Base-by-base conservation (phyloP, 2,113 vertebrate species). In the Aldabrachelys gigantea region DNA sequence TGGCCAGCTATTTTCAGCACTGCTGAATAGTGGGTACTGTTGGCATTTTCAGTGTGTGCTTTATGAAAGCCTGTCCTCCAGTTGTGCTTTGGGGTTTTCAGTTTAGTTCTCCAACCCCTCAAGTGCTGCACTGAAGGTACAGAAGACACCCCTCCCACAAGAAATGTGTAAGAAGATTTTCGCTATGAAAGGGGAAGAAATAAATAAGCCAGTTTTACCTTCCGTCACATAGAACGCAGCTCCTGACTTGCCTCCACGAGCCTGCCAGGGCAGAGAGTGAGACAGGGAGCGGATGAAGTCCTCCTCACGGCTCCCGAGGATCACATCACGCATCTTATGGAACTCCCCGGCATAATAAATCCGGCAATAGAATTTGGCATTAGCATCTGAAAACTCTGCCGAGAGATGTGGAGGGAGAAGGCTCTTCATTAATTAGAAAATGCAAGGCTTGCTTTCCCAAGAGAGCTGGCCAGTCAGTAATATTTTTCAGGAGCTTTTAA, bases 331-430 rank as follows among this genome's bases (percentile, higher is more conserved):
- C 99, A 99, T 99, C 97, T 98, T 99, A 92, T 99, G 99, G 89
- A 99, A 99, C 95, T 99, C 99, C 83, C 99, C 98, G 6, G 99
- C 99, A 0, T 99, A 99, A 98, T 99, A 99, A 95, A 99, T 99
- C 3, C 99, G 99, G 90, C 99, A 99, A 97, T 99, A 99, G 95
- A 99, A 99, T 97, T 99, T 99, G 62, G 99, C 99, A 69, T 99
- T 99, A 0, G 99, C 99, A 38, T 99, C 99, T 0, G 99, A 99
- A 98, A 99, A 99, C 96, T 99, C 99, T 99, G 97, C 10, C 95
- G 78, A 91, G 44, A 65, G 53, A 65, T 14, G 79, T 24, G 25
- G 69, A 76, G 38, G 25, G 49, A 22, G 69, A 82, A 47, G 47
- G 0, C 2, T 44, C 27, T 82, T 89, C 57, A 38, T 94, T 49